phyloP scores from a whole-genome alignment of 2,797 vertebrate species.

The Petrocephalus schoutedeni region DNA sequence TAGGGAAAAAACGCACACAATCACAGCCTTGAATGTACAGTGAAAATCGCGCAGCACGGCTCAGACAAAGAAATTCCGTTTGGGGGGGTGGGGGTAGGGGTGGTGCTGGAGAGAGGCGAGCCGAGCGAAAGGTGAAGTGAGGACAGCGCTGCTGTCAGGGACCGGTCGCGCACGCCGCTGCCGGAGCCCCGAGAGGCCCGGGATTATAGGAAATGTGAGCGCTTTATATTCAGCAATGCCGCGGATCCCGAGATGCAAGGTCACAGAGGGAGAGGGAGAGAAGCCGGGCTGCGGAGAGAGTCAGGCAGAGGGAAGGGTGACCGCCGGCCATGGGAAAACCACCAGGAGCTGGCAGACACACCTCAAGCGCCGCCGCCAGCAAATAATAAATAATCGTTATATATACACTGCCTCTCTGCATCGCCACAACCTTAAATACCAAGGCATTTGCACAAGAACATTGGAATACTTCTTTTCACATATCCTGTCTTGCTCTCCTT shows the following conservation, averaged over 20 bases:
- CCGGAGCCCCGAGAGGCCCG: slow-evolving; percentile 35
- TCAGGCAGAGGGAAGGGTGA: background rate
- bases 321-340: background rate
- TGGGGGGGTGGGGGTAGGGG: background rate
- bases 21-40: slow-evolving; percentile 17
- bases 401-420: too few relatives aligned
- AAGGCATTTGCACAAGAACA: too few relatives aligned
- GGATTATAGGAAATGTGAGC: slow-evolving; percentile 42
- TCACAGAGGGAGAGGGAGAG: background rate
- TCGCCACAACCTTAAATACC: too few relatives aligned
- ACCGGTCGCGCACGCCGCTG: background rate
- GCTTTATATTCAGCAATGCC: slow-evolving; percentile 34
- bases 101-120: background rate
- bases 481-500: background rate
- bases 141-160: slow-evolving; percentile 25
- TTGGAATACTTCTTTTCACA: too few relatives aligned
- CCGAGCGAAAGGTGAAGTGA: slow-evolving; percentile 19
- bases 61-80: slow-evolving; percentile 24
- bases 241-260: slow-evolving; percentile 22
- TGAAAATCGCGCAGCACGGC: background rate
- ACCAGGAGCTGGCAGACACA: background rate
- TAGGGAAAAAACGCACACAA: slow-evolving; percentile 18
- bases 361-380: background rate
- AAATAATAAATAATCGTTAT: background rate
- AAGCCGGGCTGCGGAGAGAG: background rate